Base-by-base conservation (phyloP, 2,888 invertebrate species). In the Brassicogethes aeneus region DNA sequence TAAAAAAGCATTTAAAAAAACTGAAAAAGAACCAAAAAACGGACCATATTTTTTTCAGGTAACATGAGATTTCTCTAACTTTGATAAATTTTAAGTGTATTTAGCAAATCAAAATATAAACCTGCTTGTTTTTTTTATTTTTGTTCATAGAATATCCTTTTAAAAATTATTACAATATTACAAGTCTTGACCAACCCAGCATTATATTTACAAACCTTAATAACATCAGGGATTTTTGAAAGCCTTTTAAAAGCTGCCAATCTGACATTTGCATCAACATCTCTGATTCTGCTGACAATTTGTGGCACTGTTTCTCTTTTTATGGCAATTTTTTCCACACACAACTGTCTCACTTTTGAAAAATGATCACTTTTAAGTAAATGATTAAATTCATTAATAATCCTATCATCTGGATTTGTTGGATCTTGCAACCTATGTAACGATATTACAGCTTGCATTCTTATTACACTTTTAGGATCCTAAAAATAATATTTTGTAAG, bases 351-450 rank as follows among this genome's bases (percentile, higher is more conserved):
- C 50, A 59, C 62, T 51, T 54, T 56, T 10, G 81, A 70, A 49
- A 79, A 82, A 0, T 85, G 84, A 66, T 93, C 92, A 43, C 76
- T 75, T 47, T 75, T 71, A 65, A 87, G 72, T 48, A 87, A 83
- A 56, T 77, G 80, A 15, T 79, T 70, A 52, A 84, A 85, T 0
- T 80, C 75, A 51, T 79, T 74, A 1, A 88, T 80, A 1, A 92
- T 81, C 1, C 77, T 79, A 62, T 92, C 91, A 17, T 82, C 74
- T 0, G 75, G 74, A 56, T 87, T 80, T 36, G 70, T 70, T 0
- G 90, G 88, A 54, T 87, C 82, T 64, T 93, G 93, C 1, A 93
- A 70, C 2, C 91, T 74, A 40, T 83, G 79, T 31, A 93, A 68
- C 1, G 89, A 86, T 16, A 79, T 65, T 0, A 89, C 82, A 0